Evolutionary conservation across 1,140 invertebrate genomes (phyloP).

Genomic region (Phthorimaea operculella): DNA sequence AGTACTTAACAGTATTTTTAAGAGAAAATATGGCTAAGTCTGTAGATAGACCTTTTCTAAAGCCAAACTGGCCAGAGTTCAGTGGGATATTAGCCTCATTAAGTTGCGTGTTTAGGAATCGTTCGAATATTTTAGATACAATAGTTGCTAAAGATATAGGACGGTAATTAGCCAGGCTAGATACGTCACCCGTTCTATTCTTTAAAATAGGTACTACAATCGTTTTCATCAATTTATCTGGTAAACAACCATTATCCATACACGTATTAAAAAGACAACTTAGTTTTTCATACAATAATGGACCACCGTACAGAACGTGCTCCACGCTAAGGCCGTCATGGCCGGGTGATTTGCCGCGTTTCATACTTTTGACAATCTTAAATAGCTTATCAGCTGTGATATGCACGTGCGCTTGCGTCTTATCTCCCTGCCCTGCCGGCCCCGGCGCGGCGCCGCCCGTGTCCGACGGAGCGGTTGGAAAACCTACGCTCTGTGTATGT

Average conservation of each 20-base stretch:
- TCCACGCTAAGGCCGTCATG: background rate
- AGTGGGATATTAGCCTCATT: background rate
- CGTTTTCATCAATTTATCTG: background rate
- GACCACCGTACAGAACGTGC: background rate
- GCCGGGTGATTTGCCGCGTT: background rate
- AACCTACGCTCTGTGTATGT: too few species aligned
- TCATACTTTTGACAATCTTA: background rate
- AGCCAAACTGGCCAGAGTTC: background rate
- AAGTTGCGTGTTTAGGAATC: background rate
- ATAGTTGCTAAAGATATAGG: background rate
- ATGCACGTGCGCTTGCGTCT: too few species aligned
- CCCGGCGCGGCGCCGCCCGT: too few species aligned
- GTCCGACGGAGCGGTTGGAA: too few species aligned
- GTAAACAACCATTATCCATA: background rate
- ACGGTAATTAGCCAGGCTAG: background rate
- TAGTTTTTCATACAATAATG: background rate
- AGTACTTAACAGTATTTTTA: background rate
- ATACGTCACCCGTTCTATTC: background rate
- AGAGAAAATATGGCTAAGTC: slow-evolving; percentile 1
- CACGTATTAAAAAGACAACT: background rate
- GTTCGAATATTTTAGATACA: background rate
- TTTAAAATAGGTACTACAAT: background rate
- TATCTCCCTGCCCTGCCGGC: too few species aligned
- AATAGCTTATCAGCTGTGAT: too few species aligned
- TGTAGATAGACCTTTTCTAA: background rate